phyloP scores from a whole-genome alignment of 2,888 invertebrate genomes.

The Andrena bicolor region DNA sequence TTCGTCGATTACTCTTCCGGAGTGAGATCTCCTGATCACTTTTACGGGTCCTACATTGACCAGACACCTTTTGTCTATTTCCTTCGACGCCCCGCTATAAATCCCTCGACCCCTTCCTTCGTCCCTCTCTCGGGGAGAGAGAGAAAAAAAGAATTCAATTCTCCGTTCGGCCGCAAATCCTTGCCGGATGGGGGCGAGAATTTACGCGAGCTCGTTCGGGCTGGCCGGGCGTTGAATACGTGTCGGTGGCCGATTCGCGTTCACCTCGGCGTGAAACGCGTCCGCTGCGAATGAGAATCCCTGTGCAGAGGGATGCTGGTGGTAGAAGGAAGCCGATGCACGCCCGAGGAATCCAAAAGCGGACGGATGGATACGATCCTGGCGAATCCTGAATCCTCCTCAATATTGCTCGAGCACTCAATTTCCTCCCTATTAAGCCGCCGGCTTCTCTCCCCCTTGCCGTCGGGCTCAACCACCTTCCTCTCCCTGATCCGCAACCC shows the following conservation, averaged over 20 bases:
- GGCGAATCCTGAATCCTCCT: constrained; percentile 84
- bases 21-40: too few relatives aligned
- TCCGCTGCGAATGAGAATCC: constrained; percentile 74
- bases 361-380: constrained; percentile 81
- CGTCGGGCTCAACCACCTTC: constrained; percentile 54
- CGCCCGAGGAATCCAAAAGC: constrained; percentile 83
- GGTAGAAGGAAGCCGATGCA: constrained; percentile 80
- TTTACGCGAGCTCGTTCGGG: constrained; percentile 34
- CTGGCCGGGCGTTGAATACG: constrained; percentile 24
- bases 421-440: constrained; percentile 85
- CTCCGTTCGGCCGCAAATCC: constrained; percentile 32
- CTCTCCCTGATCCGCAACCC: constrained; percentile 60
- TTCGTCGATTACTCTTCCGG: too few relatives aligned
- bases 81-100: neutral
- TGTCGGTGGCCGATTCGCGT: constrained; percentile 50
- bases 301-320: constrained; percentile 61
- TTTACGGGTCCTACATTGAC: neutral
- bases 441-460: constrained; percentile 77
- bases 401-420: constrained; percentile 85
- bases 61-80: neutral
- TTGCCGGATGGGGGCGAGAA: constrained; percentile 26
- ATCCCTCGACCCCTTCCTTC: neutral
- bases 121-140: neutral
- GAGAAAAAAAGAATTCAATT: constrained; percentile 40
- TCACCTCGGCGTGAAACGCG: constrained; percentile 62